Evolutionary conservation across 2,888 invertebrate species (phyloP).

Genomic region (Cosmopolites sordidus): DNA sequence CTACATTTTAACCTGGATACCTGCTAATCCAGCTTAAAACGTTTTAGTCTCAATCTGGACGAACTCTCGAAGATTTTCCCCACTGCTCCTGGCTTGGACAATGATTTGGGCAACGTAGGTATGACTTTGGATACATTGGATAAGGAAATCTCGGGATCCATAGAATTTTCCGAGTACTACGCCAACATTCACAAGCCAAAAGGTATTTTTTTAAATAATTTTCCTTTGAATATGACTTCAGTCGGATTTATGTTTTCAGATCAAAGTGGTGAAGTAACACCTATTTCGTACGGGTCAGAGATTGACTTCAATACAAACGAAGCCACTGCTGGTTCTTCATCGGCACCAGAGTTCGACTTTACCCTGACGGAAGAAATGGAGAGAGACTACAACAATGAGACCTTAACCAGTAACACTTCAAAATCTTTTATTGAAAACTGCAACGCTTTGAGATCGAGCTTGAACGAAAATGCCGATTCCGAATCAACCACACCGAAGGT

Average conservation of each 20-base stretch:
- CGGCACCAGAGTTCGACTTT: constrained; percentile 55
- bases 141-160: constrained; percentile 40
- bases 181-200: constrained; percentile 37
- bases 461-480: constrained; percentile 5
- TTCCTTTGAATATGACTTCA: no score
- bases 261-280: constrained; percentile 61
- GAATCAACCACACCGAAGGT: constrained; percentile 28
- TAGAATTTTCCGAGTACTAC: constrained; percentile 46
- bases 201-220: constrained; percentile 25
- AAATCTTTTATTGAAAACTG: constrained; percentile 23
- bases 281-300: constrained; percentile 63
- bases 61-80: constrained; percentile 53
- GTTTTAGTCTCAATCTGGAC: constrained; percentile 43
- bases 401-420: constrained; percentile 28
- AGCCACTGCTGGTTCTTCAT: constrained; percentile 62
- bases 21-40: no score
- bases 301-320: constrained; percentile 63
- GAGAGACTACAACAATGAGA: constrained; percentile 32
- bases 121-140: constrained; percentile 49
- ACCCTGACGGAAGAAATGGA: constrained; percentile 50
- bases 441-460: constrained; percentile 14
- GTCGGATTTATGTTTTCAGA: no score
- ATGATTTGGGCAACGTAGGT: constrained; percentile 53
- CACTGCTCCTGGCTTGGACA: constrained; percentile 52
- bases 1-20: no score